These are phyloP conservation scores for Sakesphorus luctuosus DNA, from an alignment of 2,113 vertebrate genomes.

Conservation along the genomic window DNA sequence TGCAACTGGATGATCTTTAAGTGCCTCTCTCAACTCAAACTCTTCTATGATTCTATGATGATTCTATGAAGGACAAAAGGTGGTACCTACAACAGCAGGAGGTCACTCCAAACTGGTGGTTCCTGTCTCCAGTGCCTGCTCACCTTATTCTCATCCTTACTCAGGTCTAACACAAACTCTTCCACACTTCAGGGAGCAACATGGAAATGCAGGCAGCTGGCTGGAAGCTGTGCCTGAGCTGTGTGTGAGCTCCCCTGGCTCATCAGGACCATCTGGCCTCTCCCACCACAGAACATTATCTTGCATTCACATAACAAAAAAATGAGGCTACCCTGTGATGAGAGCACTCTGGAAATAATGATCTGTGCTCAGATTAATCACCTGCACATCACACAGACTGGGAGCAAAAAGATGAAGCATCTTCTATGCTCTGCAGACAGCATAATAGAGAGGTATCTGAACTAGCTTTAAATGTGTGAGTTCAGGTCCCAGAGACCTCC, in stretches of 20 bases:
- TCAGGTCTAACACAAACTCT: neutral
- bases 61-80: neutral
- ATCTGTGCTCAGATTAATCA: neutral
- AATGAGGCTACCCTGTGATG: neutral
- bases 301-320: neutral
- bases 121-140: neutral
- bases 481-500: neutral
- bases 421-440: neutral
- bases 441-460: neutral
- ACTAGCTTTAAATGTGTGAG: neutral
- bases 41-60: neutral
- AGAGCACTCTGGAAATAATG: neutral
- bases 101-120: neutral
- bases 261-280: neutral
- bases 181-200: neutral
- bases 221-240: neutral
- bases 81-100: neutral
- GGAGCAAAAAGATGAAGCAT: neutral
- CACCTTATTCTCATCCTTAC: neutral
- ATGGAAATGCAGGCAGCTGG: neutral
- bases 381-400: neutral
- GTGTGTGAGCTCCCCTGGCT: neutral
- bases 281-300: neutral
- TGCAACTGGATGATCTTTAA: neutral
- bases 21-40: neutral